Evolutionary conservation across 2,113 vertebrate genomes (phyloP).

Genomic region (Cathartes aura): DNA sequence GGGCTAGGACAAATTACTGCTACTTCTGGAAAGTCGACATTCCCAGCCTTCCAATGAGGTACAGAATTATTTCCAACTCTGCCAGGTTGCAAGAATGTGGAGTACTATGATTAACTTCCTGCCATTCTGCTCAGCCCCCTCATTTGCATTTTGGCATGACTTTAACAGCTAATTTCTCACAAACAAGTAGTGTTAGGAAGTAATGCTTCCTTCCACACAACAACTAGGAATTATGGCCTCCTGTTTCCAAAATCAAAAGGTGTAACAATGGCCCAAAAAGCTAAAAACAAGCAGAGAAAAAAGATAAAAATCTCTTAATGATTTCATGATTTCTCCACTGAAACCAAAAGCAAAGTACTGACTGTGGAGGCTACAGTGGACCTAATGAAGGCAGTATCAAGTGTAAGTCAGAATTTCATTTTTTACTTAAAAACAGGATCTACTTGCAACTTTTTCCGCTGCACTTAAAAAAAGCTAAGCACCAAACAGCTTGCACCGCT

Average conservation of each 20-base stretch:
- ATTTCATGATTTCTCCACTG: neutral
- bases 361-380: neutral
- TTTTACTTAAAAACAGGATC: neutral
- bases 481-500: neutral
- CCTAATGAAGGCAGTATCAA: neutral
- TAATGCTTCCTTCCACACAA: neutral
- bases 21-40: neutral
- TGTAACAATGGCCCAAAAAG: neutral
- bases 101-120: constrained; percentile 33
- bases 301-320: neutral
- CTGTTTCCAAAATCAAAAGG: neutral
- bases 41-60: neutral
- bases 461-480: neutral
- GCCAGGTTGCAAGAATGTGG: neutral
- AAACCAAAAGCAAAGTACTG: neutral
- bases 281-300: neutral
- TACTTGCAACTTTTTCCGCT: neutral
- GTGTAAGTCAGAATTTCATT: neutral
- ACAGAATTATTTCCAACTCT: neutral
- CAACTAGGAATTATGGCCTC: neutral
- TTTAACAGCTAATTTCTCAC: constrained; percentile 49
- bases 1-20: neutral
- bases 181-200: constrained; percentile 26
- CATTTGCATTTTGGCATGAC: constrained; percentile 58
- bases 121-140: constrained; percentile 2